Conservation (phyloP, 2,888 invertebrate genomes). For the Galeruca laticollis region DNA sequence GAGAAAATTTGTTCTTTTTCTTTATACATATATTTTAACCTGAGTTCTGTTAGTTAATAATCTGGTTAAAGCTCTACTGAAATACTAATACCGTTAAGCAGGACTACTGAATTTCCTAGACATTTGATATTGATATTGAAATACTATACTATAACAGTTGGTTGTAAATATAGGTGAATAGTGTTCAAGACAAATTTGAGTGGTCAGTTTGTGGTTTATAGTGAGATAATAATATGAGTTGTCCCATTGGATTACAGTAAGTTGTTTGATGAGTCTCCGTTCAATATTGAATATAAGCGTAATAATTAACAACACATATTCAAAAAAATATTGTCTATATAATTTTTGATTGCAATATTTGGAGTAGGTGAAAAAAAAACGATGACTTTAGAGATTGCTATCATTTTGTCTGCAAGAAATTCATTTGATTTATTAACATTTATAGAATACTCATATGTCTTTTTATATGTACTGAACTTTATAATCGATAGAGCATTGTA, state of each 20-base stretch:
- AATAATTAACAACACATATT: too few species aligned
- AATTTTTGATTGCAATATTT: too few species aligned
- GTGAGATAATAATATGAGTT: conserved; percentile 56
- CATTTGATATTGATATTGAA: conserved; percentile 10
- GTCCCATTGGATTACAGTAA: conserved; percentile 55
- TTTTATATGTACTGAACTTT: too few species aligned
- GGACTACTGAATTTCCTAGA: neutral
- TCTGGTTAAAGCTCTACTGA: neutral
- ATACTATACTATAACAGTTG: conserved; percentile 4
- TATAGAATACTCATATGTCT: too few species aligned
- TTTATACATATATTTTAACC: neutral
- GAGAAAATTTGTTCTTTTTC: neutral
- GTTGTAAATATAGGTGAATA: neutral
- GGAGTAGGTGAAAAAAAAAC: too few species aligned
- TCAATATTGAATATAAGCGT: neutral
- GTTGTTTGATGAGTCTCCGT: conserved; percentile 41
- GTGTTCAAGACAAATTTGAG: neutral
- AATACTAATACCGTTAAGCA: neutral
- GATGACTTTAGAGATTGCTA: too few species aligned
- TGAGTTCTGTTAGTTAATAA: neutral
- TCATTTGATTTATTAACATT: too few species aligned
- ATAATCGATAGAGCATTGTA: too few species aligned
- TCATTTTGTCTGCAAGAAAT: too few species aligned
- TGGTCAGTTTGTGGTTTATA: conserved; percentile 34
- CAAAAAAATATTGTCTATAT: too few species aligned